Evolutionary conservation across 2,113 vertebrate genomes (phyloP).

Genomic region (Gorilla gorilla): DNA sequence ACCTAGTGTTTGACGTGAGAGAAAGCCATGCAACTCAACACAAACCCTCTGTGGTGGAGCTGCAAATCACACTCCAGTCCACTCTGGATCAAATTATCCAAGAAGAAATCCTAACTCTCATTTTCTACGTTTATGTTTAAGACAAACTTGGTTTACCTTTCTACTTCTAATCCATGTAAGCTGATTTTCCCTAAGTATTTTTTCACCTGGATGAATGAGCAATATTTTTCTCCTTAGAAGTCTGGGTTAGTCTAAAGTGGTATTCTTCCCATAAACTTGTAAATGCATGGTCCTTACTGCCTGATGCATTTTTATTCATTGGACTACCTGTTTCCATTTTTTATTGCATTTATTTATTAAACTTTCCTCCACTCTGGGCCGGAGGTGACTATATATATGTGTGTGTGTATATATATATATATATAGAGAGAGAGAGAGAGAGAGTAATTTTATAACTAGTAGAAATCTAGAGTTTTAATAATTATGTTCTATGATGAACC

Average conservation of each 20-base stretch:
- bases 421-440: no score
- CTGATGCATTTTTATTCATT: neutral
- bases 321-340: neutral
- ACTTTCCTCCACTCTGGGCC: neutral
- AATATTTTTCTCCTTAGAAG: neutral
- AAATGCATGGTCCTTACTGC: neutral
- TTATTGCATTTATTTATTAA: neutral
- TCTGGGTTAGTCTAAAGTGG: neutral
- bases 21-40: neutral
- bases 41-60: neutral
- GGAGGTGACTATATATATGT: neutral
- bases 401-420: no score
- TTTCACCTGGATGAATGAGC: neutral
- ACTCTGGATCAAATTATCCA: neutral
- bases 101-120: neutral
- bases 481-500: neutral
- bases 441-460: neutral
- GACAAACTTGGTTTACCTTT: neutral
- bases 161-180: neutral
- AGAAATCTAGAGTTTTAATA: neutral
- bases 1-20: neutral
- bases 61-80: neutral
- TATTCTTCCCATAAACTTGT: neutral
- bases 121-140: neutral
- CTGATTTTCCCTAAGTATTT: neutral